Evolutionary conservation across 2,113 vertebrate genomes (phyloP).

Genomic region (Oenanthe melanoleuca): DNA sequence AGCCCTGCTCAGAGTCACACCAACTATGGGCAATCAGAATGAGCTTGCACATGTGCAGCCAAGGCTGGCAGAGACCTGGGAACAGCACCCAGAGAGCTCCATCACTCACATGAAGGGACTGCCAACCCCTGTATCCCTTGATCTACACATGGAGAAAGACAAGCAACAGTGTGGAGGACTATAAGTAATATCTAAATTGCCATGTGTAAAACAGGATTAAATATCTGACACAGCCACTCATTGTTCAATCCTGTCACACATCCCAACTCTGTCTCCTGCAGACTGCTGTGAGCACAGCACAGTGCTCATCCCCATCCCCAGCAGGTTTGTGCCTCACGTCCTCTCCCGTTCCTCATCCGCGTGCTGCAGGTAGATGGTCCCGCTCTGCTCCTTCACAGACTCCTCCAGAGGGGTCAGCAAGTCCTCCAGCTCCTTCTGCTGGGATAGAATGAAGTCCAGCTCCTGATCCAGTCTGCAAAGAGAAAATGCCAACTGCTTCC

Average conservation of each 20-base stretch:
- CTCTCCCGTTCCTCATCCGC: slow-evolving; percentile 94
- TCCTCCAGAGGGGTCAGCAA: slow-evolving; percentile 90
- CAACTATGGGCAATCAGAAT: background rate
- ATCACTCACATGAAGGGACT: too few relatives aligned
- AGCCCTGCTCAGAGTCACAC: background rate
- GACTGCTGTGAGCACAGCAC: too few relatives aligned
- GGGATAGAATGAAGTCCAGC: slow-evolving; percentile 95
- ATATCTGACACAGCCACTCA: background rate
- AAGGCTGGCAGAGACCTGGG: background rate
- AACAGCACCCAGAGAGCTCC: background rate
- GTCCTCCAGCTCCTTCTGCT: slow-evolving; percentile 97
- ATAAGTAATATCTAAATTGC: too few relatives aligned
- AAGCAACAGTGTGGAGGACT: too few relatives aligned
- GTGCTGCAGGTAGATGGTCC: slow-evolving; percentile 97
- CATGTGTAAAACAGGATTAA: too few relatives aligned
- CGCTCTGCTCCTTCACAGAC: slow-evolving; percentile 92
- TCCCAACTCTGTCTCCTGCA: background rate
- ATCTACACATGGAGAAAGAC: background rate
- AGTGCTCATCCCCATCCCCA: background rate
- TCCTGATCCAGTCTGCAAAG: slow-evolving; percentile 89
- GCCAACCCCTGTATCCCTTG: background rate
- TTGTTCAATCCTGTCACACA: background rate
- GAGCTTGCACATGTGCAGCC: background rate
- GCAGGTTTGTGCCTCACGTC: slow-evolving; percentile 72
- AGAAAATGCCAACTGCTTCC: background rate